phyloP scores from a whole-genome alignment of 2,888 invertebrate species.

The Schrankia costaestrigalis region DNA sequence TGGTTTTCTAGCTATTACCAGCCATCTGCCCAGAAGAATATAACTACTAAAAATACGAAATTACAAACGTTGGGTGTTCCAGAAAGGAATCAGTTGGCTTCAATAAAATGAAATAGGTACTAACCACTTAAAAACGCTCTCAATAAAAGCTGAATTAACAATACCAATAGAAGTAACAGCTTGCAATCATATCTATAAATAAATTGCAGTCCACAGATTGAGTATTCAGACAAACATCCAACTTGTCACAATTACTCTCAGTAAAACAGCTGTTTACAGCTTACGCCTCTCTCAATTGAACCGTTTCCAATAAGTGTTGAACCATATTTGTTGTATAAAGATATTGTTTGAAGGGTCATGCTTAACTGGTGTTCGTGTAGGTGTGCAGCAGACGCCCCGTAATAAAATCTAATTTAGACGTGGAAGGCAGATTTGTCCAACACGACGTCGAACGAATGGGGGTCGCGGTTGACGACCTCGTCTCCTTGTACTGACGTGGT shows the following conservation, averaged over 20 bases:
- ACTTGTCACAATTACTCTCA: constrained; percentile 61
- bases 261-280: constrained; percentile 59
- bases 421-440: constrained; percentile 74
- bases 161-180: background rate
- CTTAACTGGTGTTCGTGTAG: constrained; percentile 45
- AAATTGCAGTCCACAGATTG: constrained; percentile 33
- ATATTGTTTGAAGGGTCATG: constrained; percentile 23
- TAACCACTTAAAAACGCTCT: background rate
- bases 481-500: constrained; percentile 22
- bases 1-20: too few species aligned
- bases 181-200: constrained; percentile 17
- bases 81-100: too few species aligned
- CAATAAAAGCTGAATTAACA: background rate
- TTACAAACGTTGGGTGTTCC: too few species aligned
- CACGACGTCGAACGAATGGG: constrained; percentile 51
- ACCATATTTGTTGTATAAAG: constrained; percentile 19
- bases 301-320: constrained; percentile 45
- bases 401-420: constrained; percentile 81
- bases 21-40: too few species aligned
- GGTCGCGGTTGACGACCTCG: constrained; percentile 74
- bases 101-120: background rate
- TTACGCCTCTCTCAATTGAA: constrained; percentile 63
- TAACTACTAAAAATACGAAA: too few species aligned
- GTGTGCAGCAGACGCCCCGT: constrained; percentile 68
- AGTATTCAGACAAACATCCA: constrained; percentile 45